phyloP scores from a whole-genome alignment of 2,113 vertebrate species.

The Cephalopholis sonnerati region DNA sequence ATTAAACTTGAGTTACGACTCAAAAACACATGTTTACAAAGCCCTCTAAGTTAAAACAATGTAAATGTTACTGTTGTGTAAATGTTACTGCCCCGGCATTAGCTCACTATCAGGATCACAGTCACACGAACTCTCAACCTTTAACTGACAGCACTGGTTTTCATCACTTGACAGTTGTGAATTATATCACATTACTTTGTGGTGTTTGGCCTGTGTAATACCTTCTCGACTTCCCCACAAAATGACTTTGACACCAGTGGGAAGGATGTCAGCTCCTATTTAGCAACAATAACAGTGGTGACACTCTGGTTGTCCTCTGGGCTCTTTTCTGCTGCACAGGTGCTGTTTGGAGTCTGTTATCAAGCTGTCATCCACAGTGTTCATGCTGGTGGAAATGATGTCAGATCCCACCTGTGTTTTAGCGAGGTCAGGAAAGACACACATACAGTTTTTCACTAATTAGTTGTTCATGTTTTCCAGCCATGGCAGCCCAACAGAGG shows the following conservation, averaged over 20 bases:
- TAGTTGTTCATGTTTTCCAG: constrained; percentile 31
- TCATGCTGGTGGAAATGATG: constrained; percentile 14
- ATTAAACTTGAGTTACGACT: neutral
- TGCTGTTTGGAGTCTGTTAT: constrained; percentile 23
- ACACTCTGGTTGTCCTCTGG: neutral
- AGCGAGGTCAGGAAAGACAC: neutral
- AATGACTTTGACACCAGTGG: neutral
- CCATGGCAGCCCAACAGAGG: constrained; percentile 32
- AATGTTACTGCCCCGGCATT: neutral
- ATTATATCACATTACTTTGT: neutral
- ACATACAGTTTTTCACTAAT: neutral
- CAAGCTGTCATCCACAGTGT: constrained; percentile 17
- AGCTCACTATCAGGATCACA: neutral
- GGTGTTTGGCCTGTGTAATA: neutral
- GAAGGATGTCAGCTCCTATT: constrained; percentile 7
- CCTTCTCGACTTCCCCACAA: neutral
- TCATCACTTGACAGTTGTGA: neutral
- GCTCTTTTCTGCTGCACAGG: constrained; percentile 9
- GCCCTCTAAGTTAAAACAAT: neutral
- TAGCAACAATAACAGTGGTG: neutral
- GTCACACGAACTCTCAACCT: neutral
- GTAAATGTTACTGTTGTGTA: neutral
- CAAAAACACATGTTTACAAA: neutral
- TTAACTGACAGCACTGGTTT: neutral
- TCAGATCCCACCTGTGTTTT: constrained; percentile 28